phyloP scores from a whole-genome alignment of 2,797 vertebrate genomes.

The Sebastolobus alascanus region DNA sequence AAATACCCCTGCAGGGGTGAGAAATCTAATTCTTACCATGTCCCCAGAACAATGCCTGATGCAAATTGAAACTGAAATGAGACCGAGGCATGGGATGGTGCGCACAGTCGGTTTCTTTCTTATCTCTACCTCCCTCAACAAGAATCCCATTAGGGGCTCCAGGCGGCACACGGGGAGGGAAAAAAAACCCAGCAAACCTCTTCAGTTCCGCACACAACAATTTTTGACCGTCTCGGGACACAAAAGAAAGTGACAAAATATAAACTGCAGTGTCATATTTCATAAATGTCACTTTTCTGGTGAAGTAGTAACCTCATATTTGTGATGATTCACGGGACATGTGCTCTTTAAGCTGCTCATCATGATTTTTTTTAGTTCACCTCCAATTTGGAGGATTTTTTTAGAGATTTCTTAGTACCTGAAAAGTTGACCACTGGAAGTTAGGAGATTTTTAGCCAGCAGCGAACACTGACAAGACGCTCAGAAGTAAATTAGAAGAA shows the following conservation, averaged over 20 bases:
- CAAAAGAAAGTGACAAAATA: slow-evolving; percentile 23
- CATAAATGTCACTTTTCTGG: slow-evolving; percentile 5
- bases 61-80: slow-evolving; percentile 56
- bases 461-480: too few relatives aligned
- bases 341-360: slow-evolving; percentile 1
- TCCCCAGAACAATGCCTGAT: slow-evolving; percentile 33
- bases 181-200: slow-evolving; percentile 13
- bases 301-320: not conserved
- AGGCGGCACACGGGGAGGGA: not conserved
- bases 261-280: slow-evolving; percentile 4
- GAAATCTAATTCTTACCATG: slow-evolving; percentile 30
- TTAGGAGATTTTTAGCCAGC: not conserved
- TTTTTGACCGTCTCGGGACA: slow-evolving; percentile 19
- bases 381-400: slow-evolving; percentile 2
- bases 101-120: slow-evolving; percentile 15
- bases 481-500: not conserved
- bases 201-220: slow-evolving; percentile 9
- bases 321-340: not conserved
- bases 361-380: slow-evolving; percentile 2
- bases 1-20: not conserved
- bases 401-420: too few relatives aligned
- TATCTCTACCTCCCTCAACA: slow-evolving; percentile 28
- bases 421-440: not conserved
- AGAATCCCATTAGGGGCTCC: slow-evolving; percentile 51
- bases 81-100: not conserved